Base-by-base conservation (phyloP, 23 tunicate genomes). In the Trididemnum miniatum region DNA sequence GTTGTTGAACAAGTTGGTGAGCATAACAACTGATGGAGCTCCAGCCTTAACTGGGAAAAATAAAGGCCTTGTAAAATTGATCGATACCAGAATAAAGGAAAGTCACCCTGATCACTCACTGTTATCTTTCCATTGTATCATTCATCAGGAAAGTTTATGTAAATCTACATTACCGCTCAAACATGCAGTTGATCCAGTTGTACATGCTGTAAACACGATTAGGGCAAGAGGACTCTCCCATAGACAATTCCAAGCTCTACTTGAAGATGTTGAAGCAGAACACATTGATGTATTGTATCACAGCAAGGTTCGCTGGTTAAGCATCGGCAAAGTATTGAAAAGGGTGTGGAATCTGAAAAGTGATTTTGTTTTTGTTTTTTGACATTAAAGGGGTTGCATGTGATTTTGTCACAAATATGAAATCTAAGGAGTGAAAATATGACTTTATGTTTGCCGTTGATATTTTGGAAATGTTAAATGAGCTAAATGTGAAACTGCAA, bases 21-120 rank as follows among this genome's bases (percentile, higher is more conserved):
- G 82, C 64, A 51, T 85, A 7, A 77, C 89, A 77, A 85, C 89
- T 3, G 89, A 85, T 85, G 89, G 83, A 1, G 67, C 72, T 83
- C 87, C 32, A 27, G 49, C 71, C 28, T 33, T 83, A 22, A 83
- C 81, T 35, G 87, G 87, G 32, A 83, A 83, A 83, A 52, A 73
- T 74, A 31, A 27, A 37, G 79, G 86, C 18, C 40, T 80, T 2
- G 30, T 80, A 36, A 80, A 64, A 57, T 37, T 54, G 36, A 80
- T 80, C 54, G 29, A 63, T 50, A 54, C 63, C 36, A 80, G 34
- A 35, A 57, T 80, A 36, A 80, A 62, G 23, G 74, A 34, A 64
- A 35, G 18, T 34, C 20, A 9, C 32, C 73, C 72, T 3, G 29
- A 1, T 7, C 84, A 67, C 33, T 5, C 40, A 3, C 39, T 40